Percentiles rank a stretch among this genome's conserved stretches.
These are phyloP conservation scores for Epinotia demarniana DNA, from an alignment of 2,888 invertebrate genomes.

Conservation along the genomic window DNA sequence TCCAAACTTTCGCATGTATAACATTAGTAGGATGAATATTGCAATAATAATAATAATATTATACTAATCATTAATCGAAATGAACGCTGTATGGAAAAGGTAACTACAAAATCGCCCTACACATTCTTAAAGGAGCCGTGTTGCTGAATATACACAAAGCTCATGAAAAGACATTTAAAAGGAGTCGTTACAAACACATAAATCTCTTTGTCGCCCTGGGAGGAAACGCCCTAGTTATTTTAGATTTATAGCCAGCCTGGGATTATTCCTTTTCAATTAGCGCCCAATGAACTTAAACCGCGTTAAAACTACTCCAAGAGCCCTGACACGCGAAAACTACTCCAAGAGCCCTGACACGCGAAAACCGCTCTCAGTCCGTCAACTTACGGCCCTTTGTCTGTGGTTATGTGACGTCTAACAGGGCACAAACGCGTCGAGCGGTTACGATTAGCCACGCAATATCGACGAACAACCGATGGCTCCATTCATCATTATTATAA, in stretches of 20 bases:
- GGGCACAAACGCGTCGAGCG: conserved; percentile 62
- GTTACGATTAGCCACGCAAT: conserved; percentile 79
- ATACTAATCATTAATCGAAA: background rate
- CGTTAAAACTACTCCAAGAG: conserved; percentile 14
- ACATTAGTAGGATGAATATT: background rate
- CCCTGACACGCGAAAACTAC: background rate
- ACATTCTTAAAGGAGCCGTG: background rate
- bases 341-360: background rate
- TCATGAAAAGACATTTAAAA: background rate
- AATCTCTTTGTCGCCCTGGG: conserved; percentile 49
- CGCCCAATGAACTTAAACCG: conserved; percentile 67
- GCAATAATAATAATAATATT: too few relatives aligned
- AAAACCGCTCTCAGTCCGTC: conserved; percentile 10
- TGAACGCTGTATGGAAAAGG: background rate
- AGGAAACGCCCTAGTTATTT: conserved; percentile 71
- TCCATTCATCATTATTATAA: conserved; percentile 85
- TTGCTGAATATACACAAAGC: conserved; percentile 2
- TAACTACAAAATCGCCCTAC: background rate
- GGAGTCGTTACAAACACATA: conserved; percentile 9
- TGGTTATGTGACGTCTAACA: conserved; percentile 9
- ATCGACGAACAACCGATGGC: conserved; percentile 76
- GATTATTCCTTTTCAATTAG: conserved; percentile 82
- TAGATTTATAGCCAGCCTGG: conserved; percentile 76
- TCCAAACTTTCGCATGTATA: too few relatives aligned
- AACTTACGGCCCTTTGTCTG: conserved; percentile 2